A percentile compares a stretch with the other conserved stretches of the same genome.
phyloP scores from a whole-genome alignment of 2,113 vertebrate genomes.

The Apodemus sylvaticus region DNA sequence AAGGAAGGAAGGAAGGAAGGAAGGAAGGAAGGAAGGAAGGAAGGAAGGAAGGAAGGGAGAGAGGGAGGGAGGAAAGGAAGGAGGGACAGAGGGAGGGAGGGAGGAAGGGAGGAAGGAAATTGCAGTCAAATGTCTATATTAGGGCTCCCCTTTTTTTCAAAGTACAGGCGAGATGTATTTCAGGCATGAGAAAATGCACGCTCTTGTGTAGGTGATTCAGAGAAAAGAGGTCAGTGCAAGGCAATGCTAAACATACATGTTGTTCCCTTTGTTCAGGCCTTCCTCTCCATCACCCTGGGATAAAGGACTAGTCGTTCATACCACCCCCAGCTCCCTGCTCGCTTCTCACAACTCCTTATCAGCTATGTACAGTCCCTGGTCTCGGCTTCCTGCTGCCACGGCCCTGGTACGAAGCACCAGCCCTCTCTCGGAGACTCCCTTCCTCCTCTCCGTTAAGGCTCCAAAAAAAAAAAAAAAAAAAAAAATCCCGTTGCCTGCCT shows the following conservation, averaged over 20 bases:
- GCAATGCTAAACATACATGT: background rate
- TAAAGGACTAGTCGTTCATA: background rate
- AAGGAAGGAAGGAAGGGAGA: too few relatives aligned
- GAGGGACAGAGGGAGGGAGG: too few relatives aligned
- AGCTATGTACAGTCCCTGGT: background rate
- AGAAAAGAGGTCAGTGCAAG: background rate
- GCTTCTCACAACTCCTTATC: background rate
- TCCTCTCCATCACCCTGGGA: background rate
- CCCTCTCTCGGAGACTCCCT: background rate
- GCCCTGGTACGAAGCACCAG: background rate
- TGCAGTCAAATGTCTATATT: background rate
- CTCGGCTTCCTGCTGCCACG: background rate
- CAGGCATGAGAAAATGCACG: background rate
- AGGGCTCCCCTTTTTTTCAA: background rate
- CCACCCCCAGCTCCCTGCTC: fast-evolving
- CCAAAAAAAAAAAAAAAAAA: background rate
- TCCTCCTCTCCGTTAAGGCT: background rate
- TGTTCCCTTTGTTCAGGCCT: background rate
- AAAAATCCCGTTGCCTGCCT: background rate
- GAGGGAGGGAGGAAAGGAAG: too few relatives aligned
- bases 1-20: fast-evolving
- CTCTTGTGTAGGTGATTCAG: background rate
- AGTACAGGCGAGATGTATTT: background rate
- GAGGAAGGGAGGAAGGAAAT: background rate
- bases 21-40: fast-evolving